A percentile compares a stretch with the other conserved stretches of the same genome.
phyloP scores from a whole-genome alignment of 2,888 invertebrate genomes.

The Fabriciana adippe region DNA sequence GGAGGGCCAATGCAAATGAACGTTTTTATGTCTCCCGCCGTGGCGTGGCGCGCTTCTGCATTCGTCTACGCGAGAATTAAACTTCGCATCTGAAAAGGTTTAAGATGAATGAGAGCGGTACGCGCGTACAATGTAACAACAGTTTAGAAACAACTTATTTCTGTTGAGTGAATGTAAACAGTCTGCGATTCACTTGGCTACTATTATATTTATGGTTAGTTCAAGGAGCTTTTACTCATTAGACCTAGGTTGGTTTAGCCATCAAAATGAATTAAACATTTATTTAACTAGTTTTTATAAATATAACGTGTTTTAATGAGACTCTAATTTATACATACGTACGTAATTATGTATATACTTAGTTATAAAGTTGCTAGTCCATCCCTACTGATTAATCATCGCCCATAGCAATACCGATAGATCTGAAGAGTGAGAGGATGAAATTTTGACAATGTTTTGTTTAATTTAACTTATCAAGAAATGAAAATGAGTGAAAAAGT shows the following conservation, averaged over 20 bases:
- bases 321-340: too few relatives aligned
- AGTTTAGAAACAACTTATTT: slow-evolving; percentile 74
- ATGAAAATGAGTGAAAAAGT: too few relatives aligned
- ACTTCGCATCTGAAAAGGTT: slow-evolving; percentile 73
- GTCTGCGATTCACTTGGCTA: slow-evolving; percentile 61
- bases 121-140: slow-evolving; percentile 72
- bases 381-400: too few relatives aligned
- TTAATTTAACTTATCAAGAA: too few relatives aligned
- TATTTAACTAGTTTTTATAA: neutral
- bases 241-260: neutral
- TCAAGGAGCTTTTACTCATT: slow-evolving; percentile 24
- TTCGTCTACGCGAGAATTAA: slow-evolving; percentile 71
- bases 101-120: slow-evolving; percentile 72
- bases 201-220: slow-evolving; percentile 48
- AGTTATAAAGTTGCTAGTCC: too few relatives aligned
- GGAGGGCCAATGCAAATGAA: slow-evolving; percentile 74
- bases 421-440: too few relatives aligned
- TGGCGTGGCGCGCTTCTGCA: slow-evolving; percentile 52
- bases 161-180: slow-evolving; percentile 66
- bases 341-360: too few relatives aligned
- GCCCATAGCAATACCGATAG: too few relatives aligned
- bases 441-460: too few relatives aligned
- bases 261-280: slow-evolving; percentile 2
- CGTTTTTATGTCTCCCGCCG: slow-evolving; percentile 65
- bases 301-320: neutral